Conservation (phyloP, 2,888 invertebrate species). For the Malachius bipustulatus region DNA sequence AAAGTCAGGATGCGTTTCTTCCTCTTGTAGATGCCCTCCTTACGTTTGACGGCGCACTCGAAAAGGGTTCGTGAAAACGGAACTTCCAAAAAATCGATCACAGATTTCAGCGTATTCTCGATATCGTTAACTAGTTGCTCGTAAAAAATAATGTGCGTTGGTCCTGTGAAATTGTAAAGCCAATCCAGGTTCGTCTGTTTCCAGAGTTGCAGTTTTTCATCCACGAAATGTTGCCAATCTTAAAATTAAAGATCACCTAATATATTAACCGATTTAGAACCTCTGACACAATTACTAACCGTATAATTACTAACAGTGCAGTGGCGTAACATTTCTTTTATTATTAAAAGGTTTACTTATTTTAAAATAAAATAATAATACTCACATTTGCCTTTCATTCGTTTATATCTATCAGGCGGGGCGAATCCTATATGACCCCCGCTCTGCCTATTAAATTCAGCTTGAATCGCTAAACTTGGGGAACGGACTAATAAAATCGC, state of each 20-base stretch:
- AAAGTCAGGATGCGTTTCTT: constrained; percentile 53
- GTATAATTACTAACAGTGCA: too few relatives aligned
- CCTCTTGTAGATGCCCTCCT: constrained; percentile 57
- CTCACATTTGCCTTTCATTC: constrained; percentile 51
- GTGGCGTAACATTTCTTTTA: too few relatives aligned
- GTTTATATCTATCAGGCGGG: constrained; percentile 50
- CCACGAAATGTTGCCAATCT: constrained; percentile 65
- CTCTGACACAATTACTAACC: too few relatives aligned
- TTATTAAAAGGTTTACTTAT: too few relatives aligned
- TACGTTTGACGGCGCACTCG: constrained; percentile 32
- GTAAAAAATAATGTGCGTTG: constrained; percentile 58
- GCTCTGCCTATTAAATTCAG: constrained; percentile 69
- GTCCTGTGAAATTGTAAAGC: constrained; percentile 56
- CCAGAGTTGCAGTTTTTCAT: constrained; percentile 54
- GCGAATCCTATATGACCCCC: constrained; percentile 74
- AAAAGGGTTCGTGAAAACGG: constrained; percentile 26
- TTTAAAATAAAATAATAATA: constrained; percentile 12
- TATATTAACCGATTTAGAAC: too few relatives aligned
- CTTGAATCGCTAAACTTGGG: constrained; percentile 60
- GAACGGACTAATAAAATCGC: constrained; percentile 60
- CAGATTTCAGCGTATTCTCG: constrained; percentile 43
- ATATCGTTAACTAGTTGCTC: constrained; percentile 53
- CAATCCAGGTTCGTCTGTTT: constrained; percentile 57
- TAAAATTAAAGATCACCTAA: constrained; percentile 22
- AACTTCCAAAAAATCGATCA: constrained; percentile 47